These are phyloP conservation scores for Leiothrix lutea DNA, from an alignment of 2,113 vertebrate species.

Conservation along the genomic window DNA sequence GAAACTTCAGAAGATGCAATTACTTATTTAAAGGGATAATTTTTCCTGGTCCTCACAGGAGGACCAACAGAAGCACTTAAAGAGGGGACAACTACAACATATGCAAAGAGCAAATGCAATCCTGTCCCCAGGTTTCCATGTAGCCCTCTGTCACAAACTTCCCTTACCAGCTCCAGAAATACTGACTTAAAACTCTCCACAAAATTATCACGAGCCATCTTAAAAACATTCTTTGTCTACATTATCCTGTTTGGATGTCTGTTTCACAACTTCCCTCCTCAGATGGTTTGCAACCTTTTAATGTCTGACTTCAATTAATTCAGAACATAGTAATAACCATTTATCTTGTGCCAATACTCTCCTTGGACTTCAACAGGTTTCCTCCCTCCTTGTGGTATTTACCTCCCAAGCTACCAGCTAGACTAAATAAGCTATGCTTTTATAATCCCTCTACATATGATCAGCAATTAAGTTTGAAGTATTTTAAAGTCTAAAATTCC, in stretches of 20 bases:
- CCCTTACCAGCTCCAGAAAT: neutral
- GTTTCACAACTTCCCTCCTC: constrained; percentile 34
- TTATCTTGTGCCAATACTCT: constrained; percentile 44
- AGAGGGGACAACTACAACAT: neutral
- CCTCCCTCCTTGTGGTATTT: constrained; percentile 28
- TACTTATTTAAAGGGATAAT: neutral
- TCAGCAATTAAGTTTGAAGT: neutral
- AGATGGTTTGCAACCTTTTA: constrained; percentile 10
- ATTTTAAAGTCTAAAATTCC: neutral
- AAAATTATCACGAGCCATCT: constrained; percentile 17
- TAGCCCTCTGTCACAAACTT: neutral
- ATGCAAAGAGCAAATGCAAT: neutral
- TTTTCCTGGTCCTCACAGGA: neutral
- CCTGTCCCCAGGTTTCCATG: neutral
- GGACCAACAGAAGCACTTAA: neutral
- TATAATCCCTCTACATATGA: neutral
- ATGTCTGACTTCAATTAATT: constrained; percentile 57
- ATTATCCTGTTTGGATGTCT: constrained; percentile 51
- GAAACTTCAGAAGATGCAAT: neutral
- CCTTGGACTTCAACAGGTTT: constrained; percentile 27
- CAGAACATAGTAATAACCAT: neutral
- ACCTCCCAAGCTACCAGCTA: neutral
- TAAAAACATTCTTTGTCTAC: constrained; percentile 45
- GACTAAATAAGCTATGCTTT: constrained; percentile 43
- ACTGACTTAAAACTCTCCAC: neutral